These are phyloP conservation scores for Alviniconcha strummeri DNA, from an alignment of 2,888 invertebrate genomes.

Conservation along the genomic window DNA sequence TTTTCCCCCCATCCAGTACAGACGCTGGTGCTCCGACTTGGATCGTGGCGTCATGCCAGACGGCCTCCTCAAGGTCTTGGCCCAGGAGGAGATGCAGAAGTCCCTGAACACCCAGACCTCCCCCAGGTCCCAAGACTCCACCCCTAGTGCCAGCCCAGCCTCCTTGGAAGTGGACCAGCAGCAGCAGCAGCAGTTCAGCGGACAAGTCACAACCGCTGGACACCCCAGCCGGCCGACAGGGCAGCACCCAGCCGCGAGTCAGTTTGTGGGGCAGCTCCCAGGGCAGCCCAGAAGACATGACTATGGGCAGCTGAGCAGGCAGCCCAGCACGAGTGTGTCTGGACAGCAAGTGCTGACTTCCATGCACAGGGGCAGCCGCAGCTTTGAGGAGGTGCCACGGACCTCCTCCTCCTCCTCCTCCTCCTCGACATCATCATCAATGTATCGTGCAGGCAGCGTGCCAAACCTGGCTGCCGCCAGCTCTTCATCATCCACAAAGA, in stretches of 20 bases:
- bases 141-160: slow-evolving; percentile 16
- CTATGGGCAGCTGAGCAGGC: neutral
- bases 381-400: slow-evolving; percentile 3
- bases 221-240: neutral
- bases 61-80: slow-evolving; percentile 41
- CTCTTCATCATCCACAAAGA: neutral
- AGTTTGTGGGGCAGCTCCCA: neutral
- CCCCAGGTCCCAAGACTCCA: slow-evolving; percentile 10
- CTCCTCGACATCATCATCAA: neutral
- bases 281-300: neutral
- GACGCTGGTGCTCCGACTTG: slow-evolving; percentile 56
- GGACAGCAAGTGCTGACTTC: slow-evolving; percentile 4
- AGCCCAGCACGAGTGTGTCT: neutral
- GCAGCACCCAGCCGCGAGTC: neutral
- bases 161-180: slow-evolving; percentile 7
- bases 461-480: slow-evolving; percentile 14
- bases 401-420: neutral
- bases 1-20: slow-evolving; percentile 50
- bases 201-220: neutral
- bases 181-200: neutral
- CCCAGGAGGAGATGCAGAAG: slow-evolving; percentile 31
- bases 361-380: slow-evolving; percentile 21
- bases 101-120: neutral
- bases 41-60: slow-evolving; percentile 53
- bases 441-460: slow-evolving; percentile 10